Evolutionary conservation across 2,888 invertebrate species (phyloP).

Genomic region (Cyclophora albipunctata): DNA sequence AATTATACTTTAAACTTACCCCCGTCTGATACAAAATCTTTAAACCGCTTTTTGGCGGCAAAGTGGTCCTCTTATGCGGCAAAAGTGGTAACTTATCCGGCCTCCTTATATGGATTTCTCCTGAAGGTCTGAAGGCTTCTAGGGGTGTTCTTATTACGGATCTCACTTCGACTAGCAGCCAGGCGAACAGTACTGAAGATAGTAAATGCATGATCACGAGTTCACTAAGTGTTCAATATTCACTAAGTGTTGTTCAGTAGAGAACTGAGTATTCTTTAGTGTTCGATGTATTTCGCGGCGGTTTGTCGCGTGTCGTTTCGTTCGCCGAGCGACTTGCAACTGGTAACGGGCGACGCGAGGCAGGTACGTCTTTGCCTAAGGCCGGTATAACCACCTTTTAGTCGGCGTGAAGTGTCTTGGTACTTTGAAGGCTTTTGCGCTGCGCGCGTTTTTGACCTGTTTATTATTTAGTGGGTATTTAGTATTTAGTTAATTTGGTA

Average conservation of each 20-base stretch:
- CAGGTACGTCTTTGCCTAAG: constrained; percentile 72
- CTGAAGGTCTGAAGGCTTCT: constrained; percentile 72
- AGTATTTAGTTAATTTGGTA: constrained; percentile 1
- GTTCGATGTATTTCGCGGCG: constrained; percentile 27
- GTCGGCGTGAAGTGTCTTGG: constrained; percentile 41
- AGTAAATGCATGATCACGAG: constrained; percentile 55
- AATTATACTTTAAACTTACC: constrained; percentile 67
- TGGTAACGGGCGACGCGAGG: constrained; percentile 56
- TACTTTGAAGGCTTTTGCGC: constrained; percentile 39
- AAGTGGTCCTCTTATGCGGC: constrained; percentile 68
- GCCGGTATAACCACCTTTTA: constrained; percentile 67
- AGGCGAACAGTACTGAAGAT: constrained; percentile 51
- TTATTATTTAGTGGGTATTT: neutral
- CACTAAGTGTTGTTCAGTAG: too few relatives aligned
- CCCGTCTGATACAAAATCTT: constrained; percentile 84
- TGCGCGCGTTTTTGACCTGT: too few relatives aligned
- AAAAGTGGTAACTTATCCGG: constrained; percentile 61
- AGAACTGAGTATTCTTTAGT: neutral
- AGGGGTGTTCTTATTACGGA: constrained; percentile 71
- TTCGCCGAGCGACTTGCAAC: constrained; percentile 56
- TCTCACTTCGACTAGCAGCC: constrained; percentile 51
- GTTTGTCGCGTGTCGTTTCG: constrained; percentile 48
- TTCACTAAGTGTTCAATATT: constrained; percentile 5
- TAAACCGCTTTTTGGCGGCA: constrained; percentile 67
- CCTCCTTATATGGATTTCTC: constrained; percentile 63